A percentile compares a stretch with the other conserved stretches of the same genome.
Conservation (phyloP, 2,888 invertebrate species). For the Limulus polyphemus region DNA sequence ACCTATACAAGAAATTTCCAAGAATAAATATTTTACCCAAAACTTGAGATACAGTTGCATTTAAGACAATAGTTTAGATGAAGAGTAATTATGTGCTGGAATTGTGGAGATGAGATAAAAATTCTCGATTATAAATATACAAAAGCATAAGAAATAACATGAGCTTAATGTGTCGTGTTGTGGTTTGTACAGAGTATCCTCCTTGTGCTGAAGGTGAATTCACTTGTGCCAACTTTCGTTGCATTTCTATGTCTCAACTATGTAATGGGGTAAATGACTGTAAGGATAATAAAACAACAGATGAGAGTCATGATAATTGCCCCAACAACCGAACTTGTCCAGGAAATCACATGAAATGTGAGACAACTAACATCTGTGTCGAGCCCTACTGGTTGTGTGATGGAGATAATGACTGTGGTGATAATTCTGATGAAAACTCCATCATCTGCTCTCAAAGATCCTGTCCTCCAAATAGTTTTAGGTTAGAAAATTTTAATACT, state of each 20-base stretch:
- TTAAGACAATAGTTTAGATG: no score
- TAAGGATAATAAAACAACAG: slow-evolving; percentile 80
- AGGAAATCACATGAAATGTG: slow-evolving; percentile 76
- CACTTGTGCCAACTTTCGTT: slow-evolving; percentile 83
- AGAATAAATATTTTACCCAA: no score
- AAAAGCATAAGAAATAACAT: no score
- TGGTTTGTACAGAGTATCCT: slow-evolving; percentile 46
- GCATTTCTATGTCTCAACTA: slow-evolving; percentile 74
- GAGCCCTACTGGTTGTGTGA: slow-evolving; percentile 89
- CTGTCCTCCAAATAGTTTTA: slow-evolving; percentile 81
- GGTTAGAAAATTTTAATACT: slow-evolving; percentile 26
- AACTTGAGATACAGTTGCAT: no score
- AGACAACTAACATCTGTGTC: slow-evolving; percentile 89
- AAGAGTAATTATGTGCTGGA: no score
- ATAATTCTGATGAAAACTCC: slow-evolving; percentile 73
- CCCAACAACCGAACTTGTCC: slow-evolving; percentile 61
- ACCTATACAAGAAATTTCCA: no score
- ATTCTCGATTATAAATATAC: neutral
- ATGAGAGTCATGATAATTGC: slow-evolving; percentile 77
- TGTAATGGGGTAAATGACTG: slow-evolving; percentile 89
- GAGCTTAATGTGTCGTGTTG: no score
- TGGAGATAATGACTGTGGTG: slow-evolving; percentile 82
- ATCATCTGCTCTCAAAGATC: slow-evolving; percentile 75
- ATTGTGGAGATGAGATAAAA: neutral
- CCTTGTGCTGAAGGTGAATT: slow-evolving; percentile 86